phyloP scores from a whole-genome alignment of 2,113 vertebrate species.

The Montifringilla adamsi region DNA sequence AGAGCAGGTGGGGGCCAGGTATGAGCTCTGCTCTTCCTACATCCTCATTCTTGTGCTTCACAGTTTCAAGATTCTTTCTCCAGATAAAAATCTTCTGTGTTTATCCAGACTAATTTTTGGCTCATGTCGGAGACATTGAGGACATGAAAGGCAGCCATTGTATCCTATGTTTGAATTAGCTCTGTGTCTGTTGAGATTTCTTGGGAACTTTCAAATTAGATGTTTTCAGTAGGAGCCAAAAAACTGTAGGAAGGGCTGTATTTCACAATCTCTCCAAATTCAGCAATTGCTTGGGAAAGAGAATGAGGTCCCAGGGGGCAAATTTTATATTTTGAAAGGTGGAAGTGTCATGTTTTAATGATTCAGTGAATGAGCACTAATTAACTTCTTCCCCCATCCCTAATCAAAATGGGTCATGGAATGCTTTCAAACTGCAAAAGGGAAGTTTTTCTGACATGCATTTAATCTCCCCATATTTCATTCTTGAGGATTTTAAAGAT shows the following conservation, averaged over 20 bases:
- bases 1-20: not conserved
- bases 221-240: not conserved
- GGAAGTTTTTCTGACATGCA: not conserved
- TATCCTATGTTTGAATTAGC: not conserved
- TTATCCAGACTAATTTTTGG: conserved; percentile 27
- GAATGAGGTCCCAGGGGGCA: not conserved
- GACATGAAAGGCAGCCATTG: not conserved
- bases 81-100: not conserved
- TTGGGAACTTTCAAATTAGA: conserved; percentile 17
- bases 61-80: not conserved
- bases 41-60: not conserved
- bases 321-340: not conserved
- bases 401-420: not conserved
- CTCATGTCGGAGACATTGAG: not conserved
- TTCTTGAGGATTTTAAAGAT: not conserved
- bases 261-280: conserved; percentile 2
- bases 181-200: conserved; percentile 15
- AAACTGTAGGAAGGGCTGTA: not conserved
- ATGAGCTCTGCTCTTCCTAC: not conserved
- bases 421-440: not conserved
- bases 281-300: not conserved
- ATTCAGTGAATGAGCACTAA: not conserved
- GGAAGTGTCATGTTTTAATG: not conserved
- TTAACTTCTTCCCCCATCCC: not conserved
- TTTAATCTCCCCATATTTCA: not conserved